Evolutionary conservation across 2,113 vertebrate genomes (phyloP).

Genomic region (Stegastes partitus): DNA sequence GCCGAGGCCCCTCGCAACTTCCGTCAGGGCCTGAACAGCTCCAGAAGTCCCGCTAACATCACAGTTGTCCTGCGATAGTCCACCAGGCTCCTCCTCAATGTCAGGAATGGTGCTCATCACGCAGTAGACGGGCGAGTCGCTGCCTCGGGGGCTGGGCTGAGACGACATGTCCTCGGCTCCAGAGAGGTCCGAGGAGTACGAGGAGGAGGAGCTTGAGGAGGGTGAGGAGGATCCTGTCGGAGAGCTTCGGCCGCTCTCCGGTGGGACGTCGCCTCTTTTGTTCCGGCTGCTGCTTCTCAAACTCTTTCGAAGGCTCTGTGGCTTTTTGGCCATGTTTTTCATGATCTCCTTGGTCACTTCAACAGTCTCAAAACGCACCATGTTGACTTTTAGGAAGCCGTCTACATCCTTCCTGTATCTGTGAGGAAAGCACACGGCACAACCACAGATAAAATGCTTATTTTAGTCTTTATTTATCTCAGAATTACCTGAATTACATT

Average conservation of each 20-base stretch:
- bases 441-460: too few species aligned
- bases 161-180: conserved; percentile 58
- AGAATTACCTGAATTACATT: background rate
- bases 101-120: conserved; percentile 82
- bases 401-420: conserved; percentile 84
- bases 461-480: background rate
- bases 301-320: conserved; percentile 73
- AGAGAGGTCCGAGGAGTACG: conserved; percentile 70
- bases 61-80: conserved; percentile 47
- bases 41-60: conserved; percentile 67
- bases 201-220: conserved; percentile 74
- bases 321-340: conserved; percentile 88
- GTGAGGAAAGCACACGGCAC: background rate
- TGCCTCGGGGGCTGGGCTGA: conserved; percentile 66
- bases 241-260: conserved; percentile 57
- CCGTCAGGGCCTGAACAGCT: conserved; percentile 83
- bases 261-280: conserved; percentile 48
- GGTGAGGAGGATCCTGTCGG: conserved; percentile 65
- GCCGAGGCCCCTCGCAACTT: conserved; percentile 85
- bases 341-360: conserved; percentile 88
- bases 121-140: conserved; percentile 81
- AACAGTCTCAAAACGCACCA: conserved; percentile 86
- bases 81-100: conserved; percentile 68
- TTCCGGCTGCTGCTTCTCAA: conserved; percentile 54
- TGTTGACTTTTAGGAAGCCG: conserved; percentile 83